phyloP scores from a whole-genome alignment of 2,888 invertebrate species.

The Epiblema foenella region DNA sequence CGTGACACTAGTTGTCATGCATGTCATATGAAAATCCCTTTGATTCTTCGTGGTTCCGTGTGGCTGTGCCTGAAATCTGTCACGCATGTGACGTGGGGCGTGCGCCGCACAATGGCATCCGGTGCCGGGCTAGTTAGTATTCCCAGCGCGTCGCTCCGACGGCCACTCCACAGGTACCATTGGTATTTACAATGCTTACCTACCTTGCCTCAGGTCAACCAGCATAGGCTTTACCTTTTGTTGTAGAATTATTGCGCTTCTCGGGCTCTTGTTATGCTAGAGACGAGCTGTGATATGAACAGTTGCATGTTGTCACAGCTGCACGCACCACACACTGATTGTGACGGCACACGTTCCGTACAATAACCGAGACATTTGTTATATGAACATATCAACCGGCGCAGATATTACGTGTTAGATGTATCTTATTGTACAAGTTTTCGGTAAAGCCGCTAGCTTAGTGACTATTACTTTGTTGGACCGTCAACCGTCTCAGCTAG shows the following conservation, averaged over 20 bases:
- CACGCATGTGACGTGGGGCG: constrained; percentile 14
- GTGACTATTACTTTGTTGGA: background rate
- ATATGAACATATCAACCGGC: background rate
- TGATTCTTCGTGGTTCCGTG: background rate
- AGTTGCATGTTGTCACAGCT: background rate
- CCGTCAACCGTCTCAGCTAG: background rate
- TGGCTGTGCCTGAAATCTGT: background rate
- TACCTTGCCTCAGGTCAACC: background rate
- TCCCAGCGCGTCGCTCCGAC: constrained; percentile 59
- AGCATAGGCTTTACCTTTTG: background rate
- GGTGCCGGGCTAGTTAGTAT: constrained; percentile 63
- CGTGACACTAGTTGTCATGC: background rate
- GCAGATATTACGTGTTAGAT: constrained; percentile 1
- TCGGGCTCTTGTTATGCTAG: background rate
- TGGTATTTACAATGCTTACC: background rate
- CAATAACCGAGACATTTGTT: background rate
- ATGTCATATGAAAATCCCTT: background rate
- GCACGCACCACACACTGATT: constrained; percentile 1
- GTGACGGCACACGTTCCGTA: background rate
- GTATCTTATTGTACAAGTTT: background rate
- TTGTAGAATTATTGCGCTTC: background rate
- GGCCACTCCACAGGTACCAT: constrained; percentile 62
- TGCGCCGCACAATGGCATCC: constrained; percentile 57
- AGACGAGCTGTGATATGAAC: background rate
- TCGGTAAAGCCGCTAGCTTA: background rate